Evolutionary conservation across 2,888 invertebrate species (phyloP).

Genomic region (Thymelicus sylvestris): DNA sequence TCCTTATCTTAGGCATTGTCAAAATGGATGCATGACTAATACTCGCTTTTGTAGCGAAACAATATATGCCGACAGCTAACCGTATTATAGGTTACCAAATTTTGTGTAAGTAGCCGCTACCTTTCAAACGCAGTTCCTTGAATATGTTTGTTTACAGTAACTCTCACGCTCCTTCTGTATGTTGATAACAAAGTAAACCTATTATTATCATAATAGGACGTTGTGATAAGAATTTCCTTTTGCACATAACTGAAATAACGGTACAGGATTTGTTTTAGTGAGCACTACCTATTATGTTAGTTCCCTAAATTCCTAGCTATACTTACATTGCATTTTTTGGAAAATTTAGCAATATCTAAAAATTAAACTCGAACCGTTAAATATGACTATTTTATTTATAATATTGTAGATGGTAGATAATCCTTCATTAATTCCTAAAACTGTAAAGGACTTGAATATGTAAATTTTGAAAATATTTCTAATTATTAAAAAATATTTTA

Average conservation of each 20-base stretch:
- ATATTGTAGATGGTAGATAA: no score
- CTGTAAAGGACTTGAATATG: no score
- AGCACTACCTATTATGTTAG: neutral
- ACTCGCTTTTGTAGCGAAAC: slow-evolving; percentile 22
- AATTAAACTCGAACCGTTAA: no score
- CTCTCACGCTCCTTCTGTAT: slow-evolving; percentile 31
- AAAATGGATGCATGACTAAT: slow-evolving; percentile 35
- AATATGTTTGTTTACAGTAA: slow-evolving; percentile 31
- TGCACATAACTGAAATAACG: slow-evolving; percentile 1
- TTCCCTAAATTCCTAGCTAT: neutral
- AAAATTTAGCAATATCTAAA: neutral
- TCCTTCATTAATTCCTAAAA: no score
- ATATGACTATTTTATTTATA: no score
- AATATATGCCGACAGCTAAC: slow-evolving; percentile 33
- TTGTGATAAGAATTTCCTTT: slow-evolving; percentile 12
- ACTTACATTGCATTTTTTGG: neutral
- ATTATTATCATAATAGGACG: slow-evolving; percentile 2
- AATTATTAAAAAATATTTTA: no score
- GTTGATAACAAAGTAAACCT: slow-evolving; percentile 20
- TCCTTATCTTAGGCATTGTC: slow-evolving; percentile 29
- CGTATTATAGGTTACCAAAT: slow-evolving; percentile 23
- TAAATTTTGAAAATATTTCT: no score
- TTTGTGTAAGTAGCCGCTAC: slow-evolving; percentile 17
- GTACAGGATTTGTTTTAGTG: neutral
- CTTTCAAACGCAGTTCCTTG: slow-evolving; percentile 27